phyloP scores from a whole-genome alignment of 2,888 invertebrate species.

The Hirtodrosophila histrioides region DNA sequence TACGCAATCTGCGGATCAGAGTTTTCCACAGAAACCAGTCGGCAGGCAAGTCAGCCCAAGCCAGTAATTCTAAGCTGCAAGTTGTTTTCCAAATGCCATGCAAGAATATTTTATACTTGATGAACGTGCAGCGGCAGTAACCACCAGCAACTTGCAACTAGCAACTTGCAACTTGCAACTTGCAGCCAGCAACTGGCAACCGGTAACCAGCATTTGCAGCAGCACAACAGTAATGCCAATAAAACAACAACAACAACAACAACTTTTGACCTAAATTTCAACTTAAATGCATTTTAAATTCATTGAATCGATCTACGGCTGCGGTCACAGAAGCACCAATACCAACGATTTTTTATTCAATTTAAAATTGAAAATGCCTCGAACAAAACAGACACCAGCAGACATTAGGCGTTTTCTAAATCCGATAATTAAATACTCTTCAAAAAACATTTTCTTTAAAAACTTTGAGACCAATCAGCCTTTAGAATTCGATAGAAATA shows the following conservation, averaged over 20 bases:
- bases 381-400: conserved; percentile 16
- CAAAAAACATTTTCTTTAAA: background rate
- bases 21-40: conserved; percentile 63
- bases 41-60: conserved; percentile 36
- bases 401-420: conserved; percentile 11
- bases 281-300: conserved; percentile 77
- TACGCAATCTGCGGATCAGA: conserved; percentile 57
- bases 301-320: conserved; percentile 73
- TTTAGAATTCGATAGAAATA: too few species aligned
- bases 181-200: conserved; percentile 35
- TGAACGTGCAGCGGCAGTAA: conserved; percentile 51
- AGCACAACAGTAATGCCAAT: conserved; percentile 50
- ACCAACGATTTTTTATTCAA: conserved; percentile 54
- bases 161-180: conserved; percentile 28
- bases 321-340: conserved; percentile 48
- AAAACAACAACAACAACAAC: conserved; percentile 44
- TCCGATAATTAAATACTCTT: conserved; percentile 26
- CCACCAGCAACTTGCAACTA: conserved; percentile 25
- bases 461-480: too few species aligned
- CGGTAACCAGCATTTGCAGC: conserved; percentile 44
- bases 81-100: conserved; percentile 74
- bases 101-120: conserved; percentile 74
- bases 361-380: conserved; percentile 62
- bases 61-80: conserved; percentile 68
- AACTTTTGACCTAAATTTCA: conserved; percentile 74